Base-by-base conservation (phyloP, 2,113 vertebrate species). In the Vulpes ferrilata region DNA sequence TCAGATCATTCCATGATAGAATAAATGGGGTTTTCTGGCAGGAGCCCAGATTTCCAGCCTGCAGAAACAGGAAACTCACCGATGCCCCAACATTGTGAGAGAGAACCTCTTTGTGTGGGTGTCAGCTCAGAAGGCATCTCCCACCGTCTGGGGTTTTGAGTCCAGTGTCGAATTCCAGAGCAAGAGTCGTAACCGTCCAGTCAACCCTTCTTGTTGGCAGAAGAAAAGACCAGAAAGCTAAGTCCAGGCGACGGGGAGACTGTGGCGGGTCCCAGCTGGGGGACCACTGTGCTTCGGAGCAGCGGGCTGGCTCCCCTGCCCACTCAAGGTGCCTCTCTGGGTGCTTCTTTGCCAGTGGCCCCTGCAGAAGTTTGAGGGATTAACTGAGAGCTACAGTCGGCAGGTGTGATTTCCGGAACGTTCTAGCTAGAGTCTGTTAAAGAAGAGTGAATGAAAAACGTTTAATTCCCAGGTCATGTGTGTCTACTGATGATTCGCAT, bases 341-440 rank as follows among this genome's bases (percentile, higher is more conserved):
- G 6, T 7, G 22, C 22, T 30, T 19, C 9, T 80, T 60, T 32
- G 38, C 9, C 7, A 10, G 35, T 27, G 16, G 32, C 35, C 30
- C 11, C 7, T 25, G 9, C 12, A 59, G 35, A 78, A 22, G 35
- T 88, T 86, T 20, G 43, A 64, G 81, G 71, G 59, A 25, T 81
- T 35, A 9, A 69, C 43, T 84, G 78, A 48, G 53, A 91, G 43
- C 78, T 80, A 5, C 9, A 51, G 71, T 60, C 38, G 11, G 55
- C 73, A 78, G 35, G 87, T 32, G 30, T 85, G 87, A 87, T 96
- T 92, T 86, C 74, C 25, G 88, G n/a, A 84, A 48, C 67, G 60
- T 84, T 43, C 23, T 69, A 55, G 48, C 71, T 74, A 13, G 59
- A 81, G 27, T 35, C 53, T 53, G 0, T 73, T 65, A 69, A 87